Base-by-base conservation (phyloP, 2,797 vertebrate species). In the Chromis chromis region DNA sequence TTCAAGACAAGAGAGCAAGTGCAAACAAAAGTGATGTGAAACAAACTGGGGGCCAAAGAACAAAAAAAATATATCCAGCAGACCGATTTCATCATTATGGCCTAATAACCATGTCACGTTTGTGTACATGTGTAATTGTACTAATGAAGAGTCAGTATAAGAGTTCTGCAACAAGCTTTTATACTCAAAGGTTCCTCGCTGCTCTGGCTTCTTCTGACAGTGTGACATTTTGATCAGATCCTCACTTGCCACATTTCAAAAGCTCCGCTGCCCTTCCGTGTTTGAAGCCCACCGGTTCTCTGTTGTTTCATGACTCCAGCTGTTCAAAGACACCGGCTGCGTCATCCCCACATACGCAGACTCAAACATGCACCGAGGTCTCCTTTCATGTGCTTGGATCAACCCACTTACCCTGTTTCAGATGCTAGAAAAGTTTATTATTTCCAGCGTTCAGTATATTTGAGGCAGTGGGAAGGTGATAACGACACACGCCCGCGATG, bases 321-420 rank as follows among this genome's bases (percentile, higher is more conserved):
- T 74, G 76, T 85, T 89, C 80, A 88, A 82, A 87, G 70, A 70
- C 78, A 56, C 21, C 1, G n/a, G 49, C 76, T 73, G 56, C 70
- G 24, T 76, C 72, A 7, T 61, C 40, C 57, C 49, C 72, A 58
- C 81, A 55, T 17, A 56, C 4, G 71, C 65, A 72, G 21, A 59
- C 52, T 70, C 76, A 81, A 74, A 85, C 65, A 73, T 16, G 70
- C 68, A 90, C 82, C 50, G 76, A 87, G 55, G 62, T 73, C 69
- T 78, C 27, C 88, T 92, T 93, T 94, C 81, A 92, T 91, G 90
- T 86, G 80, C 16, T 67, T 27, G 52, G 50, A 79, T 78, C 67
- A 63, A 39, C 52, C 49, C 76, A 53, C 74, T 54, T 54, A 4
- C 14, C 28, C 11, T 10, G 33, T 36, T 12, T 8, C 8, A 3